Conservation (phyloP, 2,113 vertebrate genomes). For the Dipodomys ordii region DNA sequence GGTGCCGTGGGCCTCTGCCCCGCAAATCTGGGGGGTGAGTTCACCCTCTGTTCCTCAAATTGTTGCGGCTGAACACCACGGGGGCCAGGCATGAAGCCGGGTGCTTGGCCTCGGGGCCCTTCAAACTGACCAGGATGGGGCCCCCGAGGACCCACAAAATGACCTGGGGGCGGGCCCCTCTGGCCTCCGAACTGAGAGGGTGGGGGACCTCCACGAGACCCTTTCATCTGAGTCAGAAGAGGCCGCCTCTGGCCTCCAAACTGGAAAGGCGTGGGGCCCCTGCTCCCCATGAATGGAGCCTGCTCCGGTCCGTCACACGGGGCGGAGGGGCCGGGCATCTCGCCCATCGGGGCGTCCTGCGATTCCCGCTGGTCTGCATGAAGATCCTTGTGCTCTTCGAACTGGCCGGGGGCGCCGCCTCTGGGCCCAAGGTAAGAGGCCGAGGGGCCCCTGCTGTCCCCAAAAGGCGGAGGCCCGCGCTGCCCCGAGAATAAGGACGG, state of each 20-base stretch:
- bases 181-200: slow-evolving; percentile 90
- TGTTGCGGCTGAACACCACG: slow-evolving; percentile 83
- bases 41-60: slow-evolving; percentile 86
- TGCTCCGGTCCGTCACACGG: slow-evolving; percentile 86
- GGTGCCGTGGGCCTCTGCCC: slow-evolving; percentile 80
- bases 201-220: slow-evolving; percentile 85
- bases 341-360: slow-evolving; percentile 88
- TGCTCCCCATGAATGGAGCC: slow-evolving; percentile 86
- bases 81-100: slow-evolving; percentile 89
- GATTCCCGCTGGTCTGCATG: slow-evolving; percentile 87
- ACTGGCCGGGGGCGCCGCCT: slow-evolving; percentile 88
- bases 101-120: slow-evolving; percentile 83
- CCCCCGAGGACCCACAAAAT: slow-evolving; percentile 92
- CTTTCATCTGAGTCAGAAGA: slow-evolving; percentile 85
- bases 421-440: slow-evolving; percentile 90
- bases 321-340: slow-evolving; percentile 86
- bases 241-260: slow-evolving; percentile 87
- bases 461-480: slow-evolving; percentile 89
- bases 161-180: slow-evolving; percentile 86
- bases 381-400: slow-evolving; percentile 88
- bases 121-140: slow-evolving; percentile 85
- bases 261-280: slow-evolving; percentile 82
- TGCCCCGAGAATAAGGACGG: slow-evolving; percentile 92
- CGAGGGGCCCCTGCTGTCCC: slow-evolving; percentile 89
- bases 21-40: slow-evolving; percentile 84